Conservation (phyloP, 2,888 invertebrate species). For the Nomada ferruginata region DNA sequence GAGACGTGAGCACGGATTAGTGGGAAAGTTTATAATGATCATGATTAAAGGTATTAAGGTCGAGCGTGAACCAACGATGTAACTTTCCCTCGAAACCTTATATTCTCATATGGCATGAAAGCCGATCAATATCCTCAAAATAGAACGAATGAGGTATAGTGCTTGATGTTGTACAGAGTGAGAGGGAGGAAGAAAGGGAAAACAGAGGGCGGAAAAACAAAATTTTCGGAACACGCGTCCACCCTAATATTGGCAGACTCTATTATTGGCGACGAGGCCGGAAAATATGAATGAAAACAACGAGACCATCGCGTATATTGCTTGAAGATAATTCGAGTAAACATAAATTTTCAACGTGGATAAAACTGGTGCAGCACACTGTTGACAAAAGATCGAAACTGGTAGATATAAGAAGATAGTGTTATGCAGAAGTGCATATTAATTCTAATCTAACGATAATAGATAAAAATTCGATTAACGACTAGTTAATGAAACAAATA, state of each 20-base stretch:
- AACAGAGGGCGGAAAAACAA: slow-evolving; percentile 29
- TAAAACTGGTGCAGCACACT: too few relatives aligned
- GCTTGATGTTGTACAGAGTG: slow-evolving; percentile 30
- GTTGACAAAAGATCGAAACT: not conserved
- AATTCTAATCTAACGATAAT: too few relatives aligned
- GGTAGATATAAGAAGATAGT: too few relatives aligned
- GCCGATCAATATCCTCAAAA: slow-evolving; percentile 57
- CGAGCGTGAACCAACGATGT: slow-evolving; percentile 42
- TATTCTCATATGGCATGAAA: slow-evolving; percentile 53
- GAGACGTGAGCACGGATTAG: slow-evolving; percentile 47
- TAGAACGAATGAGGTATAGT: slow-evolving; percentile 56
- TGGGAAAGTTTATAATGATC: slow-evolving; percentile 48
- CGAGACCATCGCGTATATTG: not conserved
- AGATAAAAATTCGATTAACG: too few relatives aligned
- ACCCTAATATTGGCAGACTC: slow-evolving; percentile 27
- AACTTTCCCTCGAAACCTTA: slow-evolving; percentile 65
- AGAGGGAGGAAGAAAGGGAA: not conserved
- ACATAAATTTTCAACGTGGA: too few relatives aligned
- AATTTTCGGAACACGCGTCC: slow-evolving; percentile 34
- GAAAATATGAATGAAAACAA: slow-evolving; percentile 7
- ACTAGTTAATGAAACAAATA: not conserved
- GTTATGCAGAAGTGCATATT: too few relatives aligned
- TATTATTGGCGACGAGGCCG: slow-evolving; percentile 13
- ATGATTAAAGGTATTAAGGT: slow-evolving; percentile 55
- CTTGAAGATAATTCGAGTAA: not conserved